Conservation (phyloP, 2,888 invertebrate species). For the Dusona sp. region DNA sequence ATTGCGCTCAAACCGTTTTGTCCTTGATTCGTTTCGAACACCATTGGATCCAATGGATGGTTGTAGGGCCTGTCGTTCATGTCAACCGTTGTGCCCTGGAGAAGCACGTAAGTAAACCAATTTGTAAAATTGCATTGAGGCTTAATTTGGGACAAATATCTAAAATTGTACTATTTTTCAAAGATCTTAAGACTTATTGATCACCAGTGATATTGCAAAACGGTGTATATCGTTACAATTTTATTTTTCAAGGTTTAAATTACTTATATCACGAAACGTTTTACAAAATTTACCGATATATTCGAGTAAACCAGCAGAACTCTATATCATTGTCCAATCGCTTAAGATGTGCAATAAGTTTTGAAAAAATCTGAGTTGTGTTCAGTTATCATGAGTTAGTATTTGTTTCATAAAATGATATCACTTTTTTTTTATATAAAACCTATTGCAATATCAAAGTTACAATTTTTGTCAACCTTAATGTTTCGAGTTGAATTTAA, state of each 20-base stretch:
- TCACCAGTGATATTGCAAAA: not conserved
- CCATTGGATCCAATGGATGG: slow-evolving; percentile 22
- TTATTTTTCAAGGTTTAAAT: not conserved
- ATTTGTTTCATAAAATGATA: too few relatives aligned
- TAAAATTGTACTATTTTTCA: slow-evolving; percentile 12
- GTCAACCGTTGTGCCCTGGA: slow-evolving; percentile 63
- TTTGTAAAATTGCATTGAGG: slow-evolving; percentile 46
- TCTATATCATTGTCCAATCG: not conserved
- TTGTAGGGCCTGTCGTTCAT: slow-evolving; percentile 50
- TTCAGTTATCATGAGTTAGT: too few relatives aligned
- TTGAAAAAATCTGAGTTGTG: not conserved
- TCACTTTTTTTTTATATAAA: too few relatives aligned
- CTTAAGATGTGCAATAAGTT: not conserved
- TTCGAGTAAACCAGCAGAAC: not conserved
- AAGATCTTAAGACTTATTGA: not conserved
- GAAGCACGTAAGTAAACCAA: slow-evolving; percentile 54
- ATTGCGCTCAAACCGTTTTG: slow-evolving; percentile 4
- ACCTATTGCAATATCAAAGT: too few relatives aligned
- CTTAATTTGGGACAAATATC: slow-evolving; percentile 6
- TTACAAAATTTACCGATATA: not conserved
- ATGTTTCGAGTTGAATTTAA: too few relatives aligned
- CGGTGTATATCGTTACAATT: not conserved
- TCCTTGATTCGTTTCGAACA: not conserved
- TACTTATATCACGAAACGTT: not conserved
- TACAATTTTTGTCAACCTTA: too few relatives aligned